Evolutionary conservation across 2,797 vertebrate genomes (phyloP).

Genomic region (Tenualosa ilisha): DNA sequence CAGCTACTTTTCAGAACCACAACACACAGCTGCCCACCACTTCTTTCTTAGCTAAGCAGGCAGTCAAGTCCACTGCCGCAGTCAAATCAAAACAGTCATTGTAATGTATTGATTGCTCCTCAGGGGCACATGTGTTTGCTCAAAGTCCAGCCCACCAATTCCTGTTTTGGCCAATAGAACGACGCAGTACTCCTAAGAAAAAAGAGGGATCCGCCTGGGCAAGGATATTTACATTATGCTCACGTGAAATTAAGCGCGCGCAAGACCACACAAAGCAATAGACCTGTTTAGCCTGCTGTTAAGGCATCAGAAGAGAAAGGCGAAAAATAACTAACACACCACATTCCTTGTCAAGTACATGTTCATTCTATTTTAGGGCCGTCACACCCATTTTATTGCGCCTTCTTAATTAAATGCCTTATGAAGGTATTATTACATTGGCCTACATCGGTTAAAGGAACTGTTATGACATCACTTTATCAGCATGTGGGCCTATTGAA

Average conservation of each 20-base stretch:
- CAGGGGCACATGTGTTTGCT: not conserved
- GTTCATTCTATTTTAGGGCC: not conserved
- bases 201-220: not conserved
- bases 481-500: not conserved
- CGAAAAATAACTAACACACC: too few species aligned
- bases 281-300: not conserved
- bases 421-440: not conserved
- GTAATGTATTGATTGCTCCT: not conserved
- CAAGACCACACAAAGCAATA: not conserved
- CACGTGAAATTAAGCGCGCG: not conserved
- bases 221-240: not conserved
- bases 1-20: not conserved
- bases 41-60: not conserved
- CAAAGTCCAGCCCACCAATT: not conserved
- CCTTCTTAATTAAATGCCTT: not conserved
- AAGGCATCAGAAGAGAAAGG: too few species aligned
- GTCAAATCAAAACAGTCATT: not conserved
- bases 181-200: not conserved
- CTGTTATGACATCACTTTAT: not conserved
- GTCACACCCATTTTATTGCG: not conserved
- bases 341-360: not conserved
- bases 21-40: not conserved
- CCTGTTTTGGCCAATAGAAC: not conserved
- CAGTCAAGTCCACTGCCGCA: not conserved
- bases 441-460: not conserved